A percentile compares a stretch with the other conserved stretches of the same genome.
These are phyloP conservation scores for Willisornis vidua DNA, from an alignment of 2,113 vertebrate genomes.

Conservation along the genomic window DNA sequence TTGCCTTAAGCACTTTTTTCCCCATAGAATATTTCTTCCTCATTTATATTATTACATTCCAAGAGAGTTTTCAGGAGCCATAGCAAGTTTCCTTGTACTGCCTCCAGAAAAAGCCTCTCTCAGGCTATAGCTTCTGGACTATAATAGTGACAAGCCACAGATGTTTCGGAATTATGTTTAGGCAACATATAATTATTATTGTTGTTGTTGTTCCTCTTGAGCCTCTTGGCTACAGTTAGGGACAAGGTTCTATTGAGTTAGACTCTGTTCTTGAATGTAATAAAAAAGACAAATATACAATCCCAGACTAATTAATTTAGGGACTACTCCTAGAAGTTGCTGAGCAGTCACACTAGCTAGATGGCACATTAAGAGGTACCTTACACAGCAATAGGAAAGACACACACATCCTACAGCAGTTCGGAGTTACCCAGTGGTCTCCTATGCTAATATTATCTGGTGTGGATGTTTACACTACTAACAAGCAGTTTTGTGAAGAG, in stretches of 20 bases:
- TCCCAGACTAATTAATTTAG: not conserved
- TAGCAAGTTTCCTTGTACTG: not conserved
- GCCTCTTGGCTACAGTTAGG: not conserved
- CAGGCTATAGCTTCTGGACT: not conserved
- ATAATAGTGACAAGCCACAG: constrained; percentile 10
- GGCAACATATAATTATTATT: not conserved
- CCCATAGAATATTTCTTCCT: constrained; percentile 45
- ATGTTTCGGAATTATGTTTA: constrained; percentile 39
- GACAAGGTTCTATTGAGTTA: not conserved
- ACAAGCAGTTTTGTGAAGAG: not conserved
- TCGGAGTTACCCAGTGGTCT: not conserved
- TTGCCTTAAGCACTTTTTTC: constrained; percentile 57
- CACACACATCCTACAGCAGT: not conserved
- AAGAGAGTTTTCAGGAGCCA: constrained; percentile 37
- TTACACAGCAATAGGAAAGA: not conserved
- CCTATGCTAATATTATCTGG: not conserved
- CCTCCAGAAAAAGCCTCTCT: not conserved
- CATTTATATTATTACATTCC: constrained; percentile 55
- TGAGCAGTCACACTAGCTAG: not conserved
- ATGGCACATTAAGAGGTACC: not conserved
- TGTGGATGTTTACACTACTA: not conserved
- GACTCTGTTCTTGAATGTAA: not conserved
- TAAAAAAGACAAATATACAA: not conserved
- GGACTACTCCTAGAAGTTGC: not conserved
- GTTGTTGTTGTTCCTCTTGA: not conserved